These are phyloP conservation scores for Ivindomyrus marchei DNA, from an alignment of 2,113 vertebrate species.

Conservation along the genomic window DNA sequence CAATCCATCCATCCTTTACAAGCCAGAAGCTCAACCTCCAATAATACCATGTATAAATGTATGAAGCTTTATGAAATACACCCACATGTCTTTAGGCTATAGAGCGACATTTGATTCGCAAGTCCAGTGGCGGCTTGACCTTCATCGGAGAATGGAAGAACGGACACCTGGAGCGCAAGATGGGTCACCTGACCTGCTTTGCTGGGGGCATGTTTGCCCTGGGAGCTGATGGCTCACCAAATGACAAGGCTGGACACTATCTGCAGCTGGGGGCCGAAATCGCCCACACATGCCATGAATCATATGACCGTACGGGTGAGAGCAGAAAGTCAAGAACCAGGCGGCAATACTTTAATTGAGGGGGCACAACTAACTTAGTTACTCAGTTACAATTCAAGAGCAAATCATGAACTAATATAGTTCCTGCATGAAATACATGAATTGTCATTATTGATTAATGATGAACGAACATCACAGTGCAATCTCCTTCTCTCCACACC, in stretches of 20 bases:
- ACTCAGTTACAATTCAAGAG: neutral
- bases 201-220: slow-evolving; percentile 96
- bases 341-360: neutral
- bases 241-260: slow-evolving; percentile 93
- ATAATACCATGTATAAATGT: neutral
- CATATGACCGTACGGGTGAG: slow-evolving; percentile 90
- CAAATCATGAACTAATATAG: neutral
- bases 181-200: slow-evolving; percentile 97
- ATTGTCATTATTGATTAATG: neutral
- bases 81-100: slow-evolving; percentile 68
- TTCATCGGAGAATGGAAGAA: slow-evolving; percentile 99
- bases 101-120: slow-evolving; percentile 91
- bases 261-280: slow-evolving; percentile 95
- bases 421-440: neutral
- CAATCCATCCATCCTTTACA: neutral
- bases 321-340: neutral
- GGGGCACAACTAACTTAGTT: neutral
- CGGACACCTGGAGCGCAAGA: slow-evolving; percentile 93
- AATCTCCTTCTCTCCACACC: slow-evolving; percentile 19
- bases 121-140: slow-evolving; percentile 88
- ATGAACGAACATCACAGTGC: neutral
- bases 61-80: slow-evolving; percentile 85
- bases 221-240: slow-evolving; percentile 88
- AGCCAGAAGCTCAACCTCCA: neutral
- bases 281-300: slow-evolving; percentile 95